phyloP scores from a whole-genome alignment of 2,888 invertebrate genomes.

The Dasypolia templi region DNA sequence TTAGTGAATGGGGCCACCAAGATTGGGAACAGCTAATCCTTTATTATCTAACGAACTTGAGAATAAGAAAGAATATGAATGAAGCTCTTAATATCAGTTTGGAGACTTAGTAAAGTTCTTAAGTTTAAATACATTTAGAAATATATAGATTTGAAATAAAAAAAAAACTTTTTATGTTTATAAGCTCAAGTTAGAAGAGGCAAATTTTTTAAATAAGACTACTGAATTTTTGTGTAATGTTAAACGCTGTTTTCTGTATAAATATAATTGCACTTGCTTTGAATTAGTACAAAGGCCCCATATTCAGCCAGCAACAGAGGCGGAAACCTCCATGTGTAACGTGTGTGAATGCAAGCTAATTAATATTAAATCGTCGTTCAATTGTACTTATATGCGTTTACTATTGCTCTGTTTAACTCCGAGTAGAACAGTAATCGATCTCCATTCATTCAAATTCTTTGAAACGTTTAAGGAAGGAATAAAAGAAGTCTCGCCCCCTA shows the following conservation, averaged over 20 bases:
- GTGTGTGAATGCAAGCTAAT: conserved; percentile 1
- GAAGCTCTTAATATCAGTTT: conserved; percentile 31
- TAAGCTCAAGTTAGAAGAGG: neutral
- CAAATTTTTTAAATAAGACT: neutral
- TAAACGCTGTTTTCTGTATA: neutral
- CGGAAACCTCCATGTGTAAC: neutral
- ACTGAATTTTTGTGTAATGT: rapidly evolving
- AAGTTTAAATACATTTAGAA: conserved; percentile 50
- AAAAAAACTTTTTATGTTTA: neutral
- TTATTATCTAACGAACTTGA: conserved; percentile 47
- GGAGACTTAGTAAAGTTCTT: conserved; percentile 29
- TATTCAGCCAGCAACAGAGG: neutral
- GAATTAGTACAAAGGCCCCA: neutral
- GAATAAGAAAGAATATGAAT: conserved; percentile 53
- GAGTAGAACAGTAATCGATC: conserved; percentile 5
- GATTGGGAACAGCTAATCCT: conserved; percentile 48
- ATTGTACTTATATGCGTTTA: neutral
- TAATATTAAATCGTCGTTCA: conserved; percentile 11
- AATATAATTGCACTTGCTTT: neutral
- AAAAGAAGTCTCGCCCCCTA: too few species aligned
- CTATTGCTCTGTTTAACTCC: neutral
- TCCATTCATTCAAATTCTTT: neutral
- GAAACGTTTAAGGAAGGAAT: neutral
- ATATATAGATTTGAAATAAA: conserved; percentile 21
- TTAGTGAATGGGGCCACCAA: conserved; percentile 56